A percentile compares a stretch with the other conserved stretches of the same genome.
phyloP scores from a whole-genome alignment of 2,888 invertebrate species.

The Plagiodera versicolora region DNA sequence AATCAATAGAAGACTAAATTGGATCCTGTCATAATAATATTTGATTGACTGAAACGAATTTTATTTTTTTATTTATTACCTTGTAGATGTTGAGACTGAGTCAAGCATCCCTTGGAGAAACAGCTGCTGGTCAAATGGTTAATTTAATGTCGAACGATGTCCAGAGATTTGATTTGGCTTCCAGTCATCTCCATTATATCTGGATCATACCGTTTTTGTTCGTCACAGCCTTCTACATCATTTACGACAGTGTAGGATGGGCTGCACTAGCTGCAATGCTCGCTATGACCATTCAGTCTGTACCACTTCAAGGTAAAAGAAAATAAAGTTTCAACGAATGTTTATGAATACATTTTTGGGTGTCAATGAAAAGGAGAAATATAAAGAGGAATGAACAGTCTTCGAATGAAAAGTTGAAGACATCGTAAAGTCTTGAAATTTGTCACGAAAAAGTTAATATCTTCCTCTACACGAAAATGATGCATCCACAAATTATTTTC shows the following conservation, averaged over 20 bases:
- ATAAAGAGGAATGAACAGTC: no score
- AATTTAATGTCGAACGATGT: slow-evolving; percentile 86
- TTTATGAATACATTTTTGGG: background rate
- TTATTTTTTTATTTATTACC: slow-evolving; percentile 31
- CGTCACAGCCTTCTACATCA: slow-evolving; percentile 61
- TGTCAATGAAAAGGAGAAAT: no score
- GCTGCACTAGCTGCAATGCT: slow-evolving; percentile 64
- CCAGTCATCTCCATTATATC: slow-evolving; percentile 70
- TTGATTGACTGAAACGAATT: background rate
- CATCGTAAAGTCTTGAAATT: no score
- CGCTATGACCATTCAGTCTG: slow-evolving; percentile 57
- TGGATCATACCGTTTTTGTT: slow-evolving; percentile 81
- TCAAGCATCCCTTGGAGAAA: slow-evolving; percentile 72
- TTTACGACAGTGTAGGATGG: slow-evolving; percentile 59
- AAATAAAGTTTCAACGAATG: background rate
- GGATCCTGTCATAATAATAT: no score
- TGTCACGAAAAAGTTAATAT: no score
- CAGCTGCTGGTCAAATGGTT: slow-evolving; percentile 80
- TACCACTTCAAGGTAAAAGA: slow-evolving; percentile 56
- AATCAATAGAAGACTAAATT: no score
- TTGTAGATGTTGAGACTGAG: slow-evolving; percentile 62
- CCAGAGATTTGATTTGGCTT: slow-evolving; percentile 73
- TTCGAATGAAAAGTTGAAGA: no score
- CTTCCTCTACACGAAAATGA: no score
- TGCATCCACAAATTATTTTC: background rate